phyloP scores from a whole-genome alignment of 2,797 vertebrate genomes.

The Ptychobarbus kaznakovi region DNA sequence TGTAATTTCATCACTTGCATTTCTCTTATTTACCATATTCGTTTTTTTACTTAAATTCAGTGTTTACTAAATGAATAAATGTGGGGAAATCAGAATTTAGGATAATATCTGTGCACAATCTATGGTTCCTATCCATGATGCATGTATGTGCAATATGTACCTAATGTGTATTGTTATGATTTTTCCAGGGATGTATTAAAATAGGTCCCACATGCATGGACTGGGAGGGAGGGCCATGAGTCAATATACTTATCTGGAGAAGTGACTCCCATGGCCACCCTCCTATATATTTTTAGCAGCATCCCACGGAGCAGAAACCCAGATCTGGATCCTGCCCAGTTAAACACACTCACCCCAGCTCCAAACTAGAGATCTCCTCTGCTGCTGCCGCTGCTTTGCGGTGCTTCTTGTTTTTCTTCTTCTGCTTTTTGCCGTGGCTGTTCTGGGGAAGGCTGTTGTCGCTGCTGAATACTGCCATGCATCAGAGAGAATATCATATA shows the following conservation, averaged over 20 bases:
- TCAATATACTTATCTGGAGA: slow-evolving; percentile 66
- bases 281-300: slow-evolving; percentile 68
- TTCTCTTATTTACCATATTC: too few species aligned
- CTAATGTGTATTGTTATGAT: slow-evolving; percentile 47
- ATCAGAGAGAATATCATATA: slow-evolving; percentile 4
- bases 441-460: slow-evolving; percentile 61
- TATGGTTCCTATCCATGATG: background rate
- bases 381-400: slow-evolving; percentile 59
- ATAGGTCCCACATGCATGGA: slow-evolving; percentile 40
- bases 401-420: slow-evolving; percentile 76
- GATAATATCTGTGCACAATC: background rate
- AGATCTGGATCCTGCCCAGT: slow-evolving; percentile 52
- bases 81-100: background rate
- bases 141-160: background rate
- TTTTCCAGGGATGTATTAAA: slow-evolving; percentile 52
- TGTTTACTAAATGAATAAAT: background rate
- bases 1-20: background rate
- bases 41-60: background rate
- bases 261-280: slow-evolving; percentile 59
- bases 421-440: slow-evolving; percentile 70
- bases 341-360: slow-evolving; percentile 66
- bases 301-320: slow-evolving; percentile 50
- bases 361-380: slow-evolving; percentile 64
- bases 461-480: slow-evolving; percentile 65
- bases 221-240: slow-evolving; percentile 55